phyloP scores from a whole-genome alignment of 1,140 invertebrate species.

The Leptoteleia sp. region DNA sequence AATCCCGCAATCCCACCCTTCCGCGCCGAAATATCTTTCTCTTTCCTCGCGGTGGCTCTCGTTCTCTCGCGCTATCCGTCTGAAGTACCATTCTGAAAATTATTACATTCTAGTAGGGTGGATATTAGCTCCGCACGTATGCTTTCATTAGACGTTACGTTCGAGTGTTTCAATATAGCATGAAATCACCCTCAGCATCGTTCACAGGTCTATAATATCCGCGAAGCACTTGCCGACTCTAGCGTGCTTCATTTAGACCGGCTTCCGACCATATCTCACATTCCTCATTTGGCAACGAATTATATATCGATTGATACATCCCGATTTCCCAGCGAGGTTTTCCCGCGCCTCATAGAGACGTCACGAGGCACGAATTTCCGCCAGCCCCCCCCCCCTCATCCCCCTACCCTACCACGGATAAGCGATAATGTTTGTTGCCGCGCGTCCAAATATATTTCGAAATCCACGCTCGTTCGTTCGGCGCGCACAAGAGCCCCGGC shows the following conservation, averaged over 20 bases:
- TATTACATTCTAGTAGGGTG: conserved; percentile 79
- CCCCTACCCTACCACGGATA: too few relatives aligned
- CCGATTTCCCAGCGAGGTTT: conserved; percentile 60
- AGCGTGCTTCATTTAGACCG: conserved; percentile 76
- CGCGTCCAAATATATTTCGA: too few relatives aligned
- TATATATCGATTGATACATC: conserved; percentile 56
- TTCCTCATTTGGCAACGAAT: conserved; percentile 71
- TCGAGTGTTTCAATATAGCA: conserved; percentile 78
- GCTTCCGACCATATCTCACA: conserved; percentile 77
- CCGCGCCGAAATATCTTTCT: conserved; percentile 33
- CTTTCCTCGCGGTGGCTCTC: conserved; percentile 39
- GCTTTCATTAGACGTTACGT: conserved; percentile 81
- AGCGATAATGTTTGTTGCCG: too few relatives aligned
- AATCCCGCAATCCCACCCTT: conserved; percentile 32
- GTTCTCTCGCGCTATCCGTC: conserved; percentile 46
- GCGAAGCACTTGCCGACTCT: conserved; percentile 74
- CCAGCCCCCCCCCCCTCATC: too few relatives aligned
- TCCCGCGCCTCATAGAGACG: conserved; percentile 44
- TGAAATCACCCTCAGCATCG: conserved; percentile 72
- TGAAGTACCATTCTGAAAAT: conserved; percentile 79
- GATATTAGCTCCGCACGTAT: conserved; percentile 77
- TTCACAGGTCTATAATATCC: conserved; percentile 75
- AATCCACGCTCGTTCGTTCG: too few relatives aligned
- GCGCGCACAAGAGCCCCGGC: too few relatives aligned
- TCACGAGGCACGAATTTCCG: conserved; percentile 27